phyloP scores from a whole-genome alignment of 2,888 invertebrate species.

The Germaria angustata region DNA sequence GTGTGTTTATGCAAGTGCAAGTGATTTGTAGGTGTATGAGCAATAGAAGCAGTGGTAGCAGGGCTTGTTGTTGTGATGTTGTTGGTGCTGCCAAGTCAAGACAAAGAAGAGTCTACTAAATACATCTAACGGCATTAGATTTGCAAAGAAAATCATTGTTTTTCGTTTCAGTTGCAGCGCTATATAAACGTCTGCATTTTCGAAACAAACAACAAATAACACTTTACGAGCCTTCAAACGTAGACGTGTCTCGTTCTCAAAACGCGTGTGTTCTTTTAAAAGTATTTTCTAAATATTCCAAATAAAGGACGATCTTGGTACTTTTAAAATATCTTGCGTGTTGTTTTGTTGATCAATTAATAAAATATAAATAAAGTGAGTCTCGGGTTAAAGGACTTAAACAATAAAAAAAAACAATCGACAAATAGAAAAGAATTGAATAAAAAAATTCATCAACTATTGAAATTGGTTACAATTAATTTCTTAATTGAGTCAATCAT shows the following conservation, averaged over 20 bases:
- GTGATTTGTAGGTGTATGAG: background rate
- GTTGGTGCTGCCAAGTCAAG: conserved; percentile 44
- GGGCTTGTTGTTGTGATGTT: conserved; percentile 19
- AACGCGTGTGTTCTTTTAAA: conserved; percentile 69
- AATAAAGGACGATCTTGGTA: conserved; percentile 38
- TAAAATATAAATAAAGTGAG: conserved; percentile 47
- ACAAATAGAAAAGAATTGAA: background rate
- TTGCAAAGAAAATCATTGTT: conserved; percentile 57
- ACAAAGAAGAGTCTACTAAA: conserved; percentile 48
- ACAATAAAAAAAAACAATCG: background rate
- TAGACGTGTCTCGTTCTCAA: conserved; percentile 70
- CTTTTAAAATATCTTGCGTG: conserved; percentile 7
- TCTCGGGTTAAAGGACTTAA: conserved; percentile 7
- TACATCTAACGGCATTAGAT: conserved; percentile 58
- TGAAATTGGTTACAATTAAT: background rate
- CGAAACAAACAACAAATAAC: conserved; percentile 72
- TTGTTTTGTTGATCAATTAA: conserved; percentile 24
- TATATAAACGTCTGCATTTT: conserved; percentile 76
- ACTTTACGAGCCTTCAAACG: conserved; percentile 76
- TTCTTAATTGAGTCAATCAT: background rate
- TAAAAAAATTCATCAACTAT: background rate
- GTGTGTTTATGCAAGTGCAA: background rate
- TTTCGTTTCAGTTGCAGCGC: conserved; percentile 66
- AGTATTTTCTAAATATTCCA: conserved; percentile 14
- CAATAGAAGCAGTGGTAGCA: background rate